Base-by-base conservation (phyloP, 1,140 invertebrate species). In the Eueides isabella region DNA sequence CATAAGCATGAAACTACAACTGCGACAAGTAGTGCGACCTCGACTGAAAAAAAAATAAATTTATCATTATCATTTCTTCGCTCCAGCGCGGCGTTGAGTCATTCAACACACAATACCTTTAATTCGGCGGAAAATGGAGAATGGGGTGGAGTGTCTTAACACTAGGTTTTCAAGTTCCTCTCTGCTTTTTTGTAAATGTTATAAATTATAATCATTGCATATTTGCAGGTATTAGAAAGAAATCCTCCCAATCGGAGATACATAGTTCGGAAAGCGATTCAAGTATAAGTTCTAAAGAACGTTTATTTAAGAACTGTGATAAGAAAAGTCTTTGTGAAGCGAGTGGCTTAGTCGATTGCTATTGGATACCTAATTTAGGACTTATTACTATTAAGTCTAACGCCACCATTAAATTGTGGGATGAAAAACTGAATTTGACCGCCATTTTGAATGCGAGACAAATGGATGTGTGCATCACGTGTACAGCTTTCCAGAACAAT, bases 381-480 rank as follows among this genome's bases (percentile, higher is more conserved):
- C 76, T 92, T 0, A 71, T 92, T 1, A 89, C 90, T 0, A 82
- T 92, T 0, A 90, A 93, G 30, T 80, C 74, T 16, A 92, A 90
- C 62, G 90, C 86, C 0, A 85, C 83, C 0, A 80, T 91, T 1
- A 93, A 93, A 62, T 80, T 90, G 5, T 93, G 90, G 90, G 79
- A 83, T 23, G 41, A 74, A 5, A 74, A 85, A 2, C 48, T 88
- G 7, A 83, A 86, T 33, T 64, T 92, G 12, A 44, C 72, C 0
- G 77, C 79, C 23, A 85, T 92, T 16, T 68, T 92, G 9, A 85
- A 86, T 11, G 83, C 84, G 9, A 69, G 85, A 11, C 85, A 91
- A 41, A 65, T 63, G 0, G 87, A 90, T 63, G 84, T 85, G 0
- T 65, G 74, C n/a, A 76, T 91, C 1, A 86, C 61, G n/a, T 88